Evolutionary conservation across 2,888 invertebrate species (phyloP), one percentile per base, ranked within the genome.

Genomic region (Drepana falcataria): DNA sequence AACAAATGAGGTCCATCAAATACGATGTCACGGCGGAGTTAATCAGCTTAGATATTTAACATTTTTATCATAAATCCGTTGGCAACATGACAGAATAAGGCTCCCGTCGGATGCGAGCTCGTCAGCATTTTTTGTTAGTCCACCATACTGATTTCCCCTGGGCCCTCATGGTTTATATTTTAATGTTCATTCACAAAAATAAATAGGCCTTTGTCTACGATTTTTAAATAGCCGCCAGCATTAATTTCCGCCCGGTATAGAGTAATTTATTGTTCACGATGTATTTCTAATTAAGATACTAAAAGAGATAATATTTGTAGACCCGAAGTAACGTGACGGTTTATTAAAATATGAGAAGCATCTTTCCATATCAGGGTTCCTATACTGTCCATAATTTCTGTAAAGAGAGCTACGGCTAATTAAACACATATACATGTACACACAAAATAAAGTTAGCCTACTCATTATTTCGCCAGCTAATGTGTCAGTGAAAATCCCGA

Each of bases 91-190:
- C 63, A 55, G 62, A 67, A 66, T 68, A 68, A 65, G 63, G 55
- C 53, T 55, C 64, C 59, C 63, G 54, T 58, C 64, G 63, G 56
- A 53, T 48, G 37, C 55, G 47, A 55, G 58, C 65, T 65, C 71
- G 71, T 71, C 75, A 69, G 69, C 76, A 72, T 75, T 78, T 44
- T 66, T 75, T 70, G 70, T 65, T 61, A 73, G 69, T 65, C 65
- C 44, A 56, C 59, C 59, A 68, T 40, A 64, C 64, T 83, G 81
- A 83, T 83, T 83, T 83, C 83, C 83, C 83, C 41, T 4, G 77
- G 67, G 82, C 57, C 35, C 35, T 56, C 59, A 60, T 63, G 71
- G 69, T 69, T 77, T 77, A 74, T 71, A 76, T 75, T 81, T 76
- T 78, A 79, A 81, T 77, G 70, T 74, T 75, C 73, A 72, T 72